phyloP scores from a whole-genome alignment of 1,140 invertebrate species.

The Achatina immaculata region DNA sequence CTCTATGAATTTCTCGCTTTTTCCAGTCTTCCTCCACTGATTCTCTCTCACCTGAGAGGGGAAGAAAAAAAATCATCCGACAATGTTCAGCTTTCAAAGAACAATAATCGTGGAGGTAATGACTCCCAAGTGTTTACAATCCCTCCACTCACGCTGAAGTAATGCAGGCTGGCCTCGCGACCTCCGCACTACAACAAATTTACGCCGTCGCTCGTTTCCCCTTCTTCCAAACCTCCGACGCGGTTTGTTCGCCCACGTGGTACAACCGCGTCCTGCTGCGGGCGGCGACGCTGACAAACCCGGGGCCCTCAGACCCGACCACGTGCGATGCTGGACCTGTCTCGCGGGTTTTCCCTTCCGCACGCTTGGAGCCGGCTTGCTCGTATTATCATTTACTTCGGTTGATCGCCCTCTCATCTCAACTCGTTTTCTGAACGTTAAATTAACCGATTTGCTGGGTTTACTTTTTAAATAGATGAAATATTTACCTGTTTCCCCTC shows the following conservation, averaged over 20 bases:
- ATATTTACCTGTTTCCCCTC: background rate
- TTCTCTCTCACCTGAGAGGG: background rate
- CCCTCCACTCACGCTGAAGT: constrained; percentile 11
- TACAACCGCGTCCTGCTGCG: background rate
- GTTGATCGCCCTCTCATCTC: background rate
- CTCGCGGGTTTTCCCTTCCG: background rate
- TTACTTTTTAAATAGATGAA: background rate
- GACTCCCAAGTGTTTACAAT: constrained; percentile 7
- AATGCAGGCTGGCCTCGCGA: constrained; percentile 5
- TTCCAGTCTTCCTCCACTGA: background rate
- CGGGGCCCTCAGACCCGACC: background rate
- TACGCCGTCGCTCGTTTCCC: background rate
- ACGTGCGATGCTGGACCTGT: background rate
- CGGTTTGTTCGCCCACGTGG: background rate
- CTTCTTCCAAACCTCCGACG: background rate
- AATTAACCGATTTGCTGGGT: background rate
- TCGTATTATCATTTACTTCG: background rate
- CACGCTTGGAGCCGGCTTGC: background rate
- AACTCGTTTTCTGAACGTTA: background rate
- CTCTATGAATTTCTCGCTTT: background rate
- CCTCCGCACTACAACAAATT: constrained; percentile 11
- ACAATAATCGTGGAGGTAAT: background rate
- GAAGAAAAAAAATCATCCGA: background rate
- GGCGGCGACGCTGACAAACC: constrained; percentile 1
- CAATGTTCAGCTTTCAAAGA: background rate